Evolutionary conservation across 2,888 invertebrate genomes (phyloP).

Genomic region (Sepioteuthis lessoniana): DNA sequence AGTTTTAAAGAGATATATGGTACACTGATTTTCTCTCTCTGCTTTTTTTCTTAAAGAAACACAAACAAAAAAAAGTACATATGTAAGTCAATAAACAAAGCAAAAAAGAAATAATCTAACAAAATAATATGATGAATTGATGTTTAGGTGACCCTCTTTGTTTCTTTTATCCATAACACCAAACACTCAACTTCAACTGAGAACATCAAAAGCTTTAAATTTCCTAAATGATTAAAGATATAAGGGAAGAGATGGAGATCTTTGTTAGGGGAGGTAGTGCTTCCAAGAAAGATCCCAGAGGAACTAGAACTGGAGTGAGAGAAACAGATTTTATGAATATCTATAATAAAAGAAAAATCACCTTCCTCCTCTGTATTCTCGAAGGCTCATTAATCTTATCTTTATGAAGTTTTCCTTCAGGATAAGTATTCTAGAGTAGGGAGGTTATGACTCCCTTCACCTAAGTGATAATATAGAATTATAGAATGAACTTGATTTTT

Average conservation of each 20-base stretch:
- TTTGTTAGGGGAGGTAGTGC: not conserved
- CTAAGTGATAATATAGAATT: not conserved
- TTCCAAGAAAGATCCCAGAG: not conserved
- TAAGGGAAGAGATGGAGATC: not conserved
- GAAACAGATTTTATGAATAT: not conserved
- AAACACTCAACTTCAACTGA: not conserved
- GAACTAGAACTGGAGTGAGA: not conserved
- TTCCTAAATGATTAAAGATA: not conserved
- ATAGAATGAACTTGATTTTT: not conserved
- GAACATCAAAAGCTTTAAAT: not conserved
- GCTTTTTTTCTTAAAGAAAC: not conserved
- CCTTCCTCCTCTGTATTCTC: not conserved
- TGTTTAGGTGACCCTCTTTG: not conserved
- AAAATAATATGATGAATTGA: not conserved
- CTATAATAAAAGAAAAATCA: not conserved
- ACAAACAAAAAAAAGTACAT: not conserved
- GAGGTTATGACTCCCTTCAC: not conserved
- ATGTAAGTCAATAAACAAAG: not conserved
- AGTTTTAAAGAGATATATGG: not conserved
- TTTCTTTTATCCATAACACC: not conserved
- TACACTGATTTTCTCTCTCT: not conserved
- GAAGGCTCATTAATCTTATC: constrained; percentile 18
- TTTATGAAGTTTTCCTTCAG: not conserved
- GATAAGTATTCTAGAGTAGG: not conserved
- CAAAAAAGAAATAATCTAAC: not conserved